phyloP scores from a whole-genome alignment of 2,797 vertebrate genomes.

The Ispidina lecontei region DNA sequence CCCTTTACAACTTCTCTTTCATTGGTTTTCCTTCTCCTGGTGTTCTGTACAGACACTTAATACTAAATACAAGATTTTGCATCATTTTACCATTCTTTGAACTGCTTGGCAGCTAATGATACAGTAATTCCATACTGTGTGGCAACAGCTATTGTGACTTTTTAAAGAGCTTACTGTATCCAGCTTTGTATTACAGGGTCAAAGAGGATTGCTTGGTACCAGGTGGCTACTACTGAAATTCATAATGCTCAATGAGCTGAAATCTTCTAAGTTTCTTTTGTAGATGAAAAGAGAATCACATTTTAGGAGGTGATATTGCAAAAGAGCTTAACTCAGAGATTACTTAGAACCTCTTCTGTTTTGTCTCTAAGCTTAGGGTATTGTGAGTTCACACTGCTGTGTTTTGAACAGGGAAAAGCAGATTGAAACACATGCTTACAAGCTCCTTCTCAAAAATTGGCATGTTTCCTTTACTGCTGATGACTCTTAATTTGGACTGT shows the following conservation, averaged over 20 bases:
- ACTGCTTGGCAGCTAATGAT: background rate
- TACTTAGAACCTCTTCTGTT: background rate
- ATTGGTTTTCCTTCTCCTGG: background rate
- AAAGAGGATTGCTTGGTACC: background rate
- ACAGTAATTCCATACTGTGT: background rate
- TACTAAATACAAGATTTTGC: background rate
- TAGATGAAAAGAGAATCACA: background rate
- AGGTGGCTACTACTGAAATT: background rate
- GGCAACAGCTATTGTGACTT: background rate
- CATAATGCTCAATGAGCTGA: background rate
- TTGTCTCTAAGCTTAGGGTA: background rate
- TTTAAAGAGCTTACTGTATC: background rate
- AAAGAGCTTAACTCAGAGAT: background rate
- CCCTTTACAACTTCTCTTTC: background rate
- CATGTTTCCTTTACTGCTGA: background rate
- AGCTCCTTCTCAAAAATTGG: background rate
- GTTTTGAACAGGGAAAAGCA: background rate
- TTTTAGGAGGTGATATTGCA: background rate
- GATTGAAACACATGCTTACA: background rate
- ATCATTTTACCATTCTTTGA: background rate
- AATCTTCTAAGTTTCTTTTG: background rate
- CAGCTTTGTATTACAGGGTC: rapidly evolving
- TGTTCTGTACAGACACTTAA: background rate
- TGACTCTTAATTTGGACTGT: background rate
- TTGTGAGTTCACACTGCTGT: background rate